Conservation (phyloP, 2,113 vertebrate species). For the Synodontis membranacea region DNA sequence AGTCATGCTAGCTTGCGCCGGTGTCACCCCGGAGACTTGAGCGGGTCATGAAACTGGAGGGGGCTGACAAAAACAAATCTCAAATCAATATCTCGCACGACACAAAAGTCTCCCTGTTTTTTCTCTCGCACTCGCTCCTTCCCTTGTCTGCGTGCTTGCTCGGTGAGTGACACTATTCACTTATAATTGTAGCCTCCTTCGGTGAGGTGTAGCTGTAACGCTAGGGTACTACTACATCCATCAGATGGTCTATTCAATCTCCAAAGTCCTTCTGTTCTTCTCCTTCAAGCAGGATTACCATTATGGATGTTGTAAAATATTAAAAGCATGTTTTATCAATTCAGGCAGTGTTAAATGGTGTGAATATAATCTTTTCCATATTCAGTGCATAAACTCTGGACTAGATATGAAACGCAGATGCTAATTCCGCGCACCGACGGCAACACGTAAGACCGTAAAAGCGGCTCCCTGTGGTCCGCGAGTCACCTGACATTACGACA, state of each 20-base stretch:
- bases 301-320: slow-evolving; percentile 55
- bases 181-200: slow-evolving; percentile 51
- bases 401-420: slow-evolving; percentile 30
- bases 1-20: slow-evolving; percentile 75
- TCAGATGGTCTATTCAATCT: slow-evolving; percentile 44
- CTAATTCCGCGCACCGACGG: slow-evolving; percentile 23
- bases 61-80: slow-evolving; percentile 82
- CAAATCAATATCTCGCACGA: slow-evolving; percentile 77
- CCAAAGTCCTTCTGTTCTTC: slow-evolving; percentile 30
- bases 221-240: slow-evolving; percentile 26
- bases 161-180: slow-evolving; percentile 49
- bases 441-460: slow-evolving; percentile 45
- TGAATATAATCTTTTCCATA: slow-evolving; percentile 30
- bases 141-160: slow-evolving; percentile 23
- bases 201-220: slow-evolving; percentile 24
- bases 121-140: slow-evolving; percentile 60
- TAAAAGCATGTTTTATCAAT: slow-evolving; percentile 50
- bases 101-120: slow-evolving; percentile 72
- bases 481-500: slow-evolving; percentile 47
- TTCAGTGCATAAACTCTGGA: slow-evolving; percentile 37
- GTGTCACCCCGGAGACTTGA: slow-evolving; percentile 76
- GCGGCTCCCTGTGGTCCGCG: slow-evolving; percentile 31
- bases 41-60: slow-evolving; percentile 78
- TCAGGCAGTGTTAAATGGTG: slow-evolving; percentile 46
- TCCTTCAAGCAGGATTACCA: slow-evolving; percentile 47